Conservation (phyloP, 2,888 invertebrate genomes). For the Luperina nickerlii region DNA sequence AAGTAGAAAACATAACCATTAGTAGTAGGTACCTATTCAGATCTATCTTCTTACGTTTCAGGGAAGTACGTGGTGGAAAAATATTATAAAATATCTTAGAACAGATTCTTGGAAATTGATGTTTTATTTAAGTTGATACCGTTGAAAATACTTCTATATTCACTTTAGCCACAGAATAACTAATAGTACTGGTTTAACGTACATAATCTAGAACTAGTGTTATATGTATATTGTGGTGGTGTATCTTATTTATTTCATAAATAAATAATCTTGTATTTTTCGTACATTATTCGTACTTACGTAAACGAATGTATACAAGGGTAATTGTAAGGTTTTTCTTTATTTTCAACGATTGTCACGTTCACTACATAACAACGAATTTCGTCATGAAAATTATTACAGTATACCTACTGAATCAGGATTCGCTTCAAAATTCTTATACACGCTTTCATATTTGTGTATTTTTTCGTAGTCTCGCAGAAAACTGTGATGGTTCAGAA, state of each 20-base stretch:
- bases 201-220: neutral
- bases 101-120: neutral
- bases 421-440: too few species aligned
- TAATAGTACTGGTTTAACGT: neutral
- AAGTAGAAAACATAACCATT: conserved; percentile 4
- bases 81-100: neutral
- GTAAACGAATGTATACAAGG: neutral
- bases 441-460: neutral
- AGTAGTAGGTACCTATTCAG: neutral
- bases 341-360: neutral
- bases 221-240: neutral
- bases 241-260: neutral
- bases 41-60: neutral
- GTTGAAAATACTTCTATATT: conserved; percentile 2
- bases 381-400: neutral
- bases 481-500: neutral
- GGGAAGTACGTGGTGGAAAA: neutral
- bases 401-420: too few species aligned
- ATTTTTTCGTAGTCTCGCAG: neutral
- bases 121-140: neutral
- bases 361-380: neutral
- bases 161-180: neutral
- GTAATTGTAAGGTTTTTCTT: neutral
- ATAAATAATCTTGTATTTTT: neutral
- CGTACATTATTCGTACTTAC: neutral